Conservation (phyloP, 2,888 invertebrate genomes). For the Iselma pallidipennis region DNA sequence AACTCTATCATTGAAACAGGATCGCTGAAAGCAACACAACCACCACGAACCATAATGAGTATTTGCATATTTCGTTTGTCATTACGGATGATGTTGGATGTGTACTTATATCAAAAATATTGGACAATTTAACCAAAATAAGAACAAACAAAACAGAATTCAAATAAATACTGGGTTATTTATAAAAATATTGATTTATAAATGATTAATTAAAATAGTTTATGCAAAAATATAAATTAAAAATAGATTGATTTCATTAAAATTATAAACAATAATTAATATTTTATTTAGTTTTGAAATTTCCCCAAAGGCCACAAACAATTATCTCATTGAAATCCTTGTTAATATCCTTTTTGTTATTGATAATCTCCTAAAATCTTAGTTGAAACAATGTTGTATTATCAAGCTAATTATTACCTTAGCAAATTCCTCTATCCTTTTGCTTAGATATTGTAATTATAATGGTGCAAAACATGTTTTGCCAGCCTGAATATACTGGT, state of each 20-base stretch:
- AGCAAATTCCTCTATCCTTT: conserved; percentile 14
- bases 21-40: conserved; percentile 19
- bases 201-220: neutral
- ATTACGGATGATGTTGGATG: too few species aligned
- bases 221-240: neutral
- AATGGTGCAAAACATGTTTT: conserved; percentile 40
- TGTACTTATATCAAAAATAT: too few species aligned
- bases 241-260: too few species aligned
- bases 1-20: conserved; percentile 19
- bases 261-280: too few species aligned
- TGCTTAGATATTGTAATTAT: conserved; percentile 41
- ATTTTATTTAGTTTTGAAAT: neutral
- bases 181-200: too few species aligned
- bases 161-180: too few species aligned
- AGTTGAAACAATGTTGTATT: neutral
- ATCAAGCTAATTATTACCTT: conserved; percentile 21
- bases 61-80: conserved; percentile 10
- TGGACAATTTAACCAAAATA: too few species aligned
- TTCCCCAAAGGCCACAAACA: neutral
- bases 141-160: too few species aligned
- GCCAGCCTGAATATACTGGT: conserved; percentile 35
- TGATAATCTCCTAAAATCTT: neutral
- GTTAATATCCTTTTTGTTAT: neutral
- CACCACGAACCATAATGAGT: conserved; percentile 24
- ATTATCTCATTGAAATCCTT: neutral